Evolutionary conservation across 2,113 vertebrate species (phyloP), one percentile per base, ranked within the genome.

Genomic region (Campylomormyrus tamandua): DNA sequence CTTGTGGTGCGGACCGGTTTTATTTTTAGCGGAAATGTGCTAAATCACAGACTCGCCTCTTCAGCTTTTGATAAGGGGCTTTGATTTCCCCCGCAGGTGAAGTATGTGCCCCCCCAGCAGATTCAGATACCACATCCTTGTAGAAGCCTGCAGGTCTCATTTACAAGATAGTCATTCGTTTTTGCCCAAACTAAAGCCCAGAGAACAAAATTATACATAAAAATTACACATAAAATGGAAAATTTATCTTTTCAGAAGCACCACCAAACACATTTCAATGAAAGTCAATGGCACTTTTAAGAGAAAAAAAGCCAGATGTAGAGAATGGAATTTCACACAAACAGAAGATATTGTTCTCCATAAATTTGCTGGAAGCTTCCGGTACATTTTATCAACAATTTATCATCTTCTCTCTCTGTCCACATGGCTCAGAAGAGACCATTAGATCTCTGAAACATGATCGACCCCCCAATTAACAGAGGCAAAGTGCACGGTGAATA

Each of bases 231-330:
- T 31, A 52, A 89, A 56, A 89, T 24, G 5, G 39, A 31, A 89
- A 49, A 83, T 89, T 53, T 83, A 83, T 83, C 70, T 83, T 83
- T 89, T 42, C 70, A 89, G 35, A 83, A 83, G 53, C 52, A 77
- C 74, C 11, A 83, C 39, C 74, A 89, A 62, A 83, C 49, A 56
- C 58, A 53, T 45, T 56, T 83, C 74, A 56, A 83, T 42, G 52
- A 56, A 52, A 53, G 77, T 53, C 87, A 88, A n/a, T n/a, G 21
- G 15, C 19, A 70, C 74, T 42, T 35, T 45, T n/a, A 56, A 24
- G 15, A 48, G 15, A 10, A 5, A 50, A 77, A 70, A 45, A 52
- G 35, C 19, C 6, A 89, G 88, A 83, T 56, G 70, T 83, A 56
- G 53, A 89, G 27, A 83, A 45, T 31, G 31, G 27, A 52, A 80